Percentiles rank a stretch among this genome's conserved stretches.
phyloP scores from a whole-genome alignment of 2,113 vertebrate species.

The Carettochelys insculpta region DNA sequence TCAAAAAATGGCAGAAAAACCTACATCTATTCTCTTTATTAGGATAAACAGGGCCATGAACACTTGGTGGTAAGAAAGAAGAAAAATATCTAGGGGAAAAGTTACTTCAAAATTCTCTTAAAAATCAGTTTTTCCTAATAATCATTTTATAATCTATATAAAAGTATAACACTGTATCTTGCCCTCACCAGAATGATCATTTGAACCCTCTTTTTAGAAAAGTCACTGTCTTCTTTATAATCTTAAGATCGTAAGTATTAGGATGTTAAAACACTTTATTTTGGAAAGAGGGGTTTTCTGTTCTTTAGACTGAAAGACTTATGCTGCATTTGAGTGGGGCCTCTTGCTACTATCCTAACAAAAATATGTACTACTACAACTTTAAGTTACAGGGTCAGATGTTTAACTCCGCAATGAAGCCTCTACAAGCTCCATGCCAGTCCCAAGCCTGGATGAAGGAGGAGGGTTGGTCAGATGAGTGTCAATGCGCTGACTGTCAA shows the following conservation, averaged over 20 bases:
- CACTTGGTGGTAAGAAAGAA: constrained; percentile 8
- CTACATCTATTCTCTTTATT: constrained; percentile 32
- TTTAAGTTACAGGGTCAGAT: not conserved
- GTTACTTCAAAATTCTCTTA: constrained; percentile 4
- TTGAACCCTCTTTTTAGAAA: not conserved
- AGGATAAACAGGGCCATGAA: constrained; percentile 32
- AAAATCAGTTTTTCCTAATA: not conserved
- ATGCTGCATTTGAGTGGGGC: rapidly evolving
- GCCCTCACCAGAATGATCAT: not conserved
- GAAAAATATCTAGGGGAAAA: constrained; percentile 35
- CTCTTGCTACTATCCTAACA: not conserved
- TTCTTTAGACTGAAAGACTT: not conserved
- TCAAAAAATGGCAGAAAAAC: constrained; percentile 15
- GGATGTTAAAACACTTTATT: not conserved
- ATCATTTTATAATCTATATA: not conserved
- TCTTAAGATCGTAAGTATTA: not conserved
- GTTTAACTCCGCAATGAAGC: no score
- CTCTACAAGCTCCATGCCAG: no score
- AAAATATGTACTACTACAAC: not conserved
- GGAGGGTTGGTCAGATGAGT: no score
- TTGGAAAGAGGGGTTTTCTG: not conserved
- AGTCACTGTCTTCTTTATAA: not conserved
- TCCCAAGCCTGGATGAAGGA: no score
- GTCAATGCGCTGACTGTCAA: no score
- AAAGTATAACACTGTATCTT: not conserved